Percentiles rank a stretch among this genome's conserved stretches.
Conservation (phyloP, 2,797 vertebrate species). For the Otus scops region DNA sequence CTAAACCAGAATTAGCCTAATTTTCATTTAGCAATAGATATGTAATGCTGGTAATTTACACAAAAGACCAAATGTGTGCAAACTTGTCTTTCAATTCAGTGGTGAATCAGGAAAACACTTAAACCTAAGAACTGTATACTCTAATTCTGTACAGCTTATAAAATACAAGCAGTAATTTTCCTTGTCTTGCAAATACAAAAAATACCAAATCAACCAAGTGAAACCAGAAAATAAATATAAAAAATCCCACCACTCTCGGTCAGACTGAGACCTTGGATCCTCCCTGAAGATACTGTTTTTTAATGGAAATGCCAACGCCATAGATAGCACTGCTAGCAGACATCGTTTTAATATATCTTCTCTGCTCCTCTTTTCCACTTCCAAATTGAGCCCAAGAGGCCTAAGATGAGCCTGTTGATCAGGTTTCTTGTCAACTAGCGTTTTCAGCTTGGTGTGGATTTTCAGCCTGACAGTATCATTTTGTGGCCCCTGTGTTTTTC, state of each 20-base stretch:
- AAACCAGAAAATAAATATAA: not conserved
- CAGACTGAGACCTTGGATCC: not conserved
- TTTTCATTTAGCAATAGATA: not conserved
- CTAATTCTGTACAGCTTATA: not conserved
- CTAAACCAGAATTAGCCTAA: not conserved
- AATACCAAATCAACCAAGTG: not conserved
- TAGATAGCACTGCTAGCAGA: not conserved
- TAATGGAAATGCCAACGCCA: slow-evolving; percentile 34
- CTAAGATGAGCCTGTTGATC: slow-evolving; percentile 74
- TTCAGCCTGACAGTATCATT: slow-evolving; percentile 83
- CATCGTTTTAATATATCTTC: slow-evolving; percentile 67
- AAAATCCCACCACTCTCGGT: not conserved
- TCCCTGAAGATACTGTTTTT: not conserved
- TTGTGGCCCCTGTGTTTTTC: slow-evolving; percentile 75
- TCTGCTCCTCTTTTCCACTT: slow-evolving; percentile 69
- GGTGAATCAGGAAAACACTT: not conserved
- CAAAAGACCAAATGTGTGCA: not conserved
- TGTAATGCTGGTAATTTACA: not conserved
- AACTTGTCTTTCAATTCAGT: not conserved
- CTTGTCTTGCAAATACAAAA: not conserved
- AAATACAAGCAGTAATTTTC: not conserved
- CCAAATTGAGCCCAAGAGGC: slow-evolving; percentile 80
- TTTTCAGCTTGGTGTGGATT: slow-evolving; percentile 73
- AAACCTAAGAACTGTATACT: not conserved
- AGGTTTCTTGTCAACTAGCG: slow-evolving; percentile 70